Percentiles rank a stretch among this genome's conserved stretches.
Conservation (phyloP, 2,888 invertebrate species). For the Amphipoea oculea region DNA sequence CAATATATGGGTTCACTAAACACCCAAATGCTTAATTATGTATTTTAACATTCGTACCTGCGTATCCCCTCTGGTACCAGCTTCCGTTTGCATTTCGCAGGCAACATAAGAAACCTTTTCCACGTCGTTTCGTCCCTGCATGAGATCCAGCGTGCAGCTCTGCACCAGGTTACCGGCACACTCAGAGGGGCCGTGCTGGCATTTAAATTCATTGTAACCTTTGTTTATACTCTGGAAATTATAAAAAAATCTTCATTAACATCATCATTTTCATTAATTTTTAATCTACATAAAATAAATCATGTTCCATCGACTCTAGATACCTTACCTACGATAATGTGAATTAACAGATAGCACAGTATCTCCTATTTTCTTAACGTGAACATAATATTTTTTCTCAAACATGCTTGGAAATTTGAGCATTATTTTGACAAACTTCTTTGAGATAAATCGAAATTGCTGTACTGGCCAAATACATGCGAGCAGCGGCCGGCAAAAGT, state of each 20-base stretch:
- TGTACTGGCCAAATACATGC: no score
- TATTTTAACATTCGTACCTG: slow-evolving; percentile 64
- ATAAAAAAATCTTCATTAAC: background rate
- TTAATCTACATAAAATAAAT: background rate
- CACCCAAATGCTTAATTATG: background rate
- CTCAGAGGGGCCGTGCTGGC: slow-evolving; percentile 92
- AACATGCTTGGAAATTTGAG: no score
- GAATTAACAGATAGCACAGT: background rate
- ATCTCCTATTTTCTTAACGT: no score
- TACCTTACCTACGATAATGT: background rate
- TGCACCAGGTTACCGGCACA: slow-evolving; percentile 92
- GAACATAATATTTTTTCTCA: background rate
- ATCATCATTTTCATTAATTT: background rate
- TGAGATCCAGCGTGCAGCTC: slow-evolving; percentile 89
- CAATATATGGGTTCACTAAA: background rate
- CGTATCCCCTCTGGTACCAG: slow-evolving; percentile 78
- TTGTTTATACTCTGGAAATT: slow-evolving; percentile 79
- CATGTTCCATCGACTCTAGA: background rate
- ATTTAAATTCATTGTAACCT: slow-evolving; percentile 86
- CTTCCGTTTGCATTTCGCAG: slow-evolving; percentile 88
- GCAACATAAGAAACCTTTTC: slow-evolving; percentile 85
- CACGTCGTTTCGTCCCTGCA: slow-evolving; percentile 73
- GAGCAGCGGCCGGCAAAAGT: no score
- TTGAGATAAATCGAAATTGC: no score
- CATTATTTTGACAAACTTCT: no score